These are phyloP conservation scores for Propithecus perrieri DNA, from an alignment of 2,797 vertebrate species.

Conservation along the genomic window DNA sequence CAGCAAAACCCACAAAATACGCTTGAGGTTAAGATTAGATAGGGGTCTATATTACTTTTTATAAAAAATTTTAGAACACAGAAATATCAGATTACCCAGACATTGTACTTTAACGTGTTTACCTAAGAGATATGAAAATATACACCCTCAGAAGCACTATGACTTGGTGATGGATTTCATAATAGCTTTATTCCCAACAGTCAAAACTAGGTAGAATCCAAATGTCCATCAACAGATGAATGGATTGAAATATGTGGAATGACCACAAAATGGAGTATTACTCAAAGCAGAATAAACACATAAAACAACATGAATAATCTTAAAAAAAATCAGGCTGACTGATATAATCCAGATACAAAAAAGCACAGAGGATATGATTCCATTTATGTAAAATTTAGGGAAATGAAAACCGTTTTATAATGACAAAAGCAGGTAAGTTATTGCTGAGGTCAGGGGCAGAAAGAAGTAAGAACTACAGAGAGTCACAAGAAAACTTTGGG, in stretches of 20 bases:
- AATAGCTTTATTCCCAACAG: background rate
- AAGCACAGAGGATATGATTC: background rate
- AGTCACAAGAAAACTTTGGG: background rate
- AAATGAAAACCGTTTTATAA: background rate
- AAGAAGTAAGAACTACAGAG: background rate
- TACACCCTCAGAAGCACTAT: background rate
- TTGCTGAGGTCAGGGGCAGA: background rate
- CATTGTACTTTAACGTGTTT: background rate
- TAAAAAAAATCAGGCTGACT: background rate
- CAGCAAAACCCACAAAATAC: background rate
- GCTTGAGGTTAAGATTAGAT: background rate
- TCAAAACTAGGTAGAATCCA: background rate
- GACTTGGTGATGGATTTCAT: background rate
- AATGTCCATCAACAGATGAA: background rate
- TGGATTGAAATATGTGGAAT: background rate
- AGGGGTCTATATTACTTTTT: background rate
- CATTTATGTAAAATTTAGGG: background rate
- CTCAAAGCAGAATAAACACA: background rate
- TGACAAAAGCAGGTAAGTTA: background rate
- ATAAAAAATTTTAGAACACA: background rate
- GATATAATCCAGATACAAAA: background rate
- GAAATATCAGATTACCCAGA: background rate
- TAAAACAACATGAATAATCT: background rate
- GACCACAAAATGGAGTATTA: background rate
- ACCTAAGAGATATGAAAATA: background rate